phyloP scores from a whole-genome alignment of 2,797 vertebrate genomes.

The Eremophila alpestris region DNA sequence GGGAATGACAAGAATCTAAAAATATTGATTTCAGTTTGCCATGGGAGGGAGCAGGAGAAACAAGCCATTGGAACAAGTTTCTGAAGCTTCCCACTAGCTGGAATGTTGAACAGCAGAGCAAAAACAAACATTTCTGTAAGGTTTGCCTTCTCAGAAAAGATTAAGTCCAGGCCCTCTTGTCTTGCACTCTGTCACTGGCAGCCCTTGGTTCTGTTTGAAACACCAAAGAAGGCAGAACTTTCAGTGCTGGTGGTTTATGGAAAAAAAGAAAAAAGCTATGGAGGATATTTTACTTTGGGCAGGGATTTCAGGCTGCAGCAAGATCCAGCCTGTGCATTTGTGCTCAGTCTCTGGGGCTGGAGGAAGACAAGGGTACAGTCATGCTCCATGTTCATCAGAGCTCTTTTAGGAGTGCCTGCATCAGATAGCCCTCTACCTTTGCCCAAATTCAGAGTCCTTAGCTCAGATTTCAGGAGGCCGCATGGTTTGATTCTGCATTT shows the following conservation, averaged over 20 bases:
- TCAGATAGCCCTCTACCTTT: background rate
- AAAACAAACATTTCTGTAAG: conserved; percentile 59
- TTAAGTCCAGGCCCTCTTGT: background rate
- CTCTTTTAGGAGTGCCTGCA: background rate
- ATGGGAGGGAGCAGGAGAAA: conserved; percentile 61
- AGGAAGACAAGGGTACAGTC: background rate
- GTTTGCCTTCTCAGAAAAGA: conserved; percentile 33
- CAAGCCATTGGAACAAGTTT: conserved; percentile 47
- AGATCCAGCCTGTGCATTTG: background rate
- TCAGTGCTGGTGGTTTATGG: background rate
- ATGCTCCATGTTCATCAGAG: background rate
- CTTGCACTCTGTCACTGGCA: background rate
- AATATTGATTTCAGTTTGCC: conserved; percentile 63
- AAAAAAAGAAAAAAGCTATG: background rate
- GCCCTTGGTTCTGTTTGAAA: background rate
- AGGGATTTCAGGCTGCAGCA: background rate
- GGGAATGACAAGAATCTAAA: conserved; percentile 64
- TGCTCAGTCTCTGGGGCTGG: background rate
- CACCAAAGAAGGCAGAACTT: background rate
- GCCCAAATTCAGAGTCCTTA: background rate
- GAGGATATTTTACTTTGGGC: background rate
- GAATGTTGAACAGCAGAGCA: conserved; percentile 24
- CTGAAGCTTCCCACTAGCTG: conserved; percentile 37
- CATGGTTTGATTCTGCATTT: background rate
- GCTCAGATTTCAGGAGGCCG: background rate